Evolutionary conservation across 2,113 vertebrate species (phyloP), one percentile per base, ranked within the genome.

Genomic region (Lepisosteus osseus): DNA sequence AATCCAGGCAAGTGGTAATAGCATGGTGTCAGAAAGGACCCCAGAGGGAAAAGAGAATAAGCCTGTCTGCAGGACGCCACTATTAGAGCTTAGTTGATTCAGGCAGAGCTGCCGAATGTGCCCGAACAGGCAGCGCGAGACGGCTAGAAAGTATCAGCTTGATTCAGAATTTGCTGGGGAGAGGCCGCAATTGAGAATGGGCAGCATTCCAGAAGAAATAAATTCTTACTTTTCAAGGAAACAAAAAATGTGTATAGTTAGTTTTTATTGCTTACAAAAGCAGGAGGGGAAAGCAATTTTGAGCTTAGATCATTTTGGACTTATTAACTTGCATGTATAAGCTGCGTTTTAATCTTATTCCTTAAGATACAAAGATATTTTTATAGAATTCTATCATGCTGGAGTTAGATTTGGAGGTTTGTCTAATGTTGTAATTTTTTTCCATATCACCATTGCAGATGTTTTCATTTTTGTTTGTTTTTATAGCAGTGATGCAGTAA

Each of bases 261-360:
- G 65, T 61, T 73, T 73, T 76, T 71, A 76, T 72, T 79, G 63
- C 64, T 42, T 73, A 42, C 44, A 55, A 74, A 72, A 40, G 68
- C 41, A 42, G 41, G 17, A 65, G 70, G 45, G 67, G 3, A 6
- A 57, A n/a, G n/a, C 57, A 14, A 5, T 70, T 76, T 45, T 29
- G 54, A 79, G 73, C 65, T 71, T 71, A 55, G 72, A 54, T 70
- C n/a, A 13, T 65, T 64, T 78, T 68, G 7, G 8, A 61, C 62
- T 75, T 73, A 78, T 70, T 64, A 79, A 75, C 61, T 69, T 42
- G 14, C 40, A 0, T 59, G 15, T 15, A 14, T 47, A 55, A 15
- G 61, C n/a, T 12, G 47, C 47, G 15, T 51, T 51, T 45, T n/a
- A n/a, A 6, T 42, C 4, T 29, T 5, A 45, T 43, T 47, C n/a